These are phyloP conservation scores for Deroplatys truncata DNA, from an alignment of 2,888 invertebrate genomes.

Conservation along the genomic window DNA sequence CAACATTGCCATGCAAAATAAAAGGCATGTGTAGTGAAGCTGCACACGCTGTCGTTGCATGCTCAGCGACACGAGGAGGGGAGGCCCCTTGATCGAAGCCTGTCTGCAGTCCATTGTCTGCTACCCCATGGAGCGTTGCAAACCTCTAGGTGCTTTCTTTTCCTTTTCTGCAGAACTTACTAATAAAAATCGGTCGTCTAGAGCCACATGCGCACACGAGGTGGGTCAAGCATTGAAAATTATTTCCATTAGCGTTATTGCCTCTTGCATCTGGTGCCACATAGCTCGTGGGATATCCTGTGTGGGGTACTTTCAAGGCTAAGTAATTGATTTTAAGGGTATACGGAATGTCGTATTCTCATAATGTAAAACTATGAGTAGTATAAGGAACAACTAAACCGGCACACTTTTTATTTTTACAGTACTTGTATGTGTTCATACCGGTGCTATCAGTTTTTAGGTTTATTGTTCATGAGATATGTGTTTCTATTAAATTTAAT, in stretches of 20 bases:
- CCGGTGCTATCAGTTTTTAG: too few relatives aligned
- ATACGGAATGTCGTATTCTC: too few relatives aligned
- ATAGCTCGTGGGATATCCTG: too few relatives aligned
- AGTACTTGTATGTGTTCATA: too few relatives aligned
- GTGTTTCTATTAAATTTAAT: too few relatives aligned
- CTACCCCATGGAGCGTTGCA: constrained; percentile 60
- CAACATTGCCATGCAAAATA: neutral
- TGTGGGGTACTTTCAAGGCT: too few relatives aligned
- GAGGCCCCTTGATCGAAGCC: constrained; percentile 67
- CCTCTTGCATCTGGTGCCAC: neutral
- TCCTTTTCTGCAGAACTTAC: neutral
- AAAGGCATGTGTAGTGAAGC: neutral
- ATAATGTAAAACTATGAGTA: too few relatives aligned
- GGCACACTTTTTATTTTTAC: too few relatives aligned
- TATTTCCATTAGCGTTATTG: neutral
- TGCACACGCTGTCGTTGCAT: neutral
- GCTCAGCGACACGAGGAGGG: constrained; percentile 64
- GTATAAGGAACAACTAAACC: too few relatives aligned
- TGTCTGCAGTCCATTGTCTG: constrained; percentile 92
- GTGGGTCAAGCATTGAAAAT: neutral
- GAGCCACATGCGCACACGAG: neutral
- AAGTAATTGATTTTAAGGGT: too few relatives aligned
- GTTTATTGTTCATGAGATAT: too few relatives aligned
- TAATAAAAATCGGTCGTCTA: neutral
- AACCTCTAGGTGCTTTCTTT: neutral